phyloP scores from a whole-genome alignment of 2,113 vertebrate species.

The Cyanistes caeruleus region DNA sequence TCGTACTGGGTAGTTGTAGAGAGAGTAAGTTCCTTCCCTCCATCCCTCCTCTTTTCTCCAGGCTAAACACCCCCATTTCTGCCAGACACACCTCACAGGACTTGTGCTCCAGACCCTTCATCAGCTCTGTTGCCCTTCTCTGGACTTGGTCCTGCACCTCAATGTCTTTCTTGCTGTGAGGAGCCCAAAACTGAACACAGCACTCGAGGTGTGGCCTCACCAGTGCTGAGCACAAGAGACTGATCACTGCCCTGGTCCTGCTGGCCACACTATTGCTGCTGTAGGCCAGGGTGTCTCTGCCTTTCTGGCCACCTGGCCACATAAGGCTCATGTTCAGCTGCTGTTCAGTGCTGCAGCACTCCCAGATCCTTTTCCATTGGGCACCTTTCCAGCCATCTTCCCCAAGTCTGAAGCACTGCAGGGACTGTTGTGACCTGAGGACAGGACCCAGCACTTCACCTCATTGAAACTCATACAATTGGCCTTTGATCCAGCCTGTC shows the following conservation, averaged over 20 bases:
- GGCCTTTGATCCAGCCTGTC: background rate
- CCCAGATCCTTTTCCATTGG: background rate
- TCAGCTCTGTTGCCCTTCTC: background rate
- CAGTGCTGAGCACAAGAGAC: background rate
- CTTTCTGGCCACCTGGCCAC: background rate
- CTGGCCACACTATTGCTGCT: background rate
- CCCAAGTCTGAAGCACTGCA: background rate
- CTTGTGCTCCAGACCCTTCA: background rate
- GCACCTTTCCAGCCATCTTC: background rate
- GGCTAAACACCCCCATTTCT: background rate
- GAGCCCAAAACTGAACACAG: background rate
- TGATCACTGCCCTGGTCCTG: background rate
- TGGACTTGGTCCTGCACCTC: background rate
- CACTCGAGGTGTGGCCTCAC: fast-evolving
- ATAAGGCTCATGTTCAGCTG: background rate
- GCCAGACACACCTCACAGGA: no score
- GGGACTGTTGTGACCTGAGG: background rate
- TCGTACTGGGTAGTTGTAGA: background rate
- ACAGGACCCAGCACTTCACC: background rate
- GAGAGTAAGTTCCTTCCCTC: fast-evolving
- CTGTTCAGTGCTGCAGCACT: background rate
- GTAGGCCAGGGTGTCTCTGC: background rate
- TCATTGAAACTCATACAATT: fast-evolving
- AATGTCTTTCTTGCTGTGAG: fast-evolving
- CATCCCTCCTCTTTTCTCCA: background rate